phyloP scores from a whole-genome alignment of 2,113 vertebrate species.

The Notothenia coriiceps region DNA sequence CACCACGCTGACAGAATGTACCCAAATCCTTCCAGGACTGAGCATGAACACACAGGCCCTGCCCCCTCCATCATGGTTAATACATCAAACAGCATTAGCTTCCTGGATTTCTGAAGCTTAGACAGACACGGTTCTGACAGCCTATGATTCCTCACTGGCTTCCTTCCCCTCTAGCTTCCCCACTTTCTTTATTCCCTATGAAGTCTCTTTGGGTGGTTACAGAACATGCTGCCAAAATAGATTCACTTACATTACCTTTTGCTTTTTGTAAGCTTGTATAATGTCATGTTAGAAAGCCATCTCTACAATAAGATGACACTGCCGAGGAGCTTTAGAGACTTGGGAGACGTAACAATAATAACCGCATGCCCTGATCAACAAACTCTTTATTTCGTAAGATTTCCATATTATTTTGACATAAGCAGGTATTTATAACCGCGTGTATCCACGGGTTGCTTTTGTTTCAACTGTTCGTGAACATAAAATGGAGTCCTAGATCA shows the following conservation, averaged over 20 bases:
- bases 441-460: slow-evolving; percentile 16
- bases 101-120: slow-evolving; percentile 82
- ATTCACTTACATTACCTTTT: slow-evolving; percentile 80
- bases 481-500: slow-evolving; percentile 25
- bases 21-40: slow-evolving; percentile 72
- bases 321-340: slow-evolving; percentile 63
- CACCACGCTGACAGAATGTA: slow-evolving; percentile 47
- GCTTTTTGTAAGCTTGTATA: slow-evolving; percentile 79
- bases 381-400: slow-evolving; percentile 47
- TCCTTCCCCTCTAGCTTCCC: slow-evolving; percentile 68
- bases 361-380: slow-evolving; percentile 67
- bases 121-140: slow-evolving; percentile 84
- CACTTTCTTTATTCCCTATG: slow-evolving; percentile 78
- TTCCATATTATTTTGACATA: slow-evolving; percentile 59
- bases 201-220: slow-evolving; percentile 80
- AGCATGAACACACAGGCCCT: slow-evolving; percentile 59
- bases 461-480: slow-evolving; percentile 13
- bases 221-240: slow-evolving; percentile 79
- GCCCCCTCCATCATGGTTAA: slow-evolving; percentile 85
- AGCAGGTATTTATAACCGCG: slow-evolving; percentile 59
- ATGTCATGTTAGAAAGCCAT: slow-evolving; percentile 79
- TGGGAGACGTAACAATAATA: slow-evolving; percentile 56
- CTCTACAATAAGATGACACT: slow-evolving; percentile 74
- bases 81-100: slow-evolving; percentile 87
- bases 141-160: slow-evolving; percentile 73